Evolutionary conservation across 1,140 invertebrate species (phyloP).

Genomic region (Lerema accius): DNA sequence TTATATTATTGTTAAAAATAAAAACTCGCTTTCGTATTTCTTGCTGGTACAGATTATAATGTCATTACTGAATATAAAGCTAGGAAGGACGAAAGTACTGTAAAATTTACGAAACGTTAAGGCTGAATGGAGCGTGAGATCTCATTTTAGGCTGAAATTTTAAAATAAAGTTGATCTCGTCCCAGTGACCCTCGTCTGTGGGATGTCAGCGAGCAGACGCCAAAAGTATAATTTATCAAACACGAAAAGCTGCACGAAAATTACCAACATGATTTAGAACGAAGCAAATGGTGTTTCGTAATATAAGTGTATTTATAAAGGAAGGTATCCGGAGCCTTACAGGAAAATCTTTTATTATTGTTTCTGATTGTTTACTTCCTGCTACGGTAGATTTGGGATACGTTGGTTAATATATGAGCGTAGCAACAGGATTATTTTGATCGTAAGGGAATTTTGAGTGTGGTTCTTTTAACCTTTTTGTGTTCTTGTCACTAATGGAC

Average conservation of each 20-base stretch:
- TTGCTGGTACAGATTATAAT: too few species aligned
- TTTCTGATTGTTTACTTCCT: not conserved
- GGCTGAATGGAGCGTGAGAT: not conserved
- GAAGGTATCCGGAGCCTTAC: not conserved
- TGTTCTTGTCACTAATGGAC: too few species aligned
- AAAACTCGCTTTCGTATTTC: too few species aligned
- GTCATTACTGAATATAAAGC: too few species aligned
- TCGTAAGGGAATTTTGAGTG: too few species aligned
- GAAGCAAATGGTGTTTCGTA: not conserved
- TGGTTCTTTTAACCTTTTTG: too few species aligned
- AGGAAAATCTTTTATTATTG: not conserved
- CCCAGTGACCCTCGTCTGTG: slow-evolving; percentile 30
- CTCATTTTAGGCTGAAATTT: slow-evolving; percentile 31
- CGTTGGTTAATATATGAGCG: too few species aligned
- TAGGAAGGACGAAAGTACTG: too few species aligned
- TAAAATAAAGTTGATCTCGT: slow-evolving; percentile 36
- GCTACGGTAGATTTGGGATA: not conserved
- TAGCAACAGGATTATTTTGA: too few species aligned
- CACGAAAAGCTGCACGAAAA: slow-evolving; percentile 18
- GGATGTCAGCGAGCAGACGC: slow-evolving; percentile 23
- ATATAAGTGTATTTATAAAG: slow-evolving; percentile 1
- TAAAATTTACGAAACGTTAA: not conserved
- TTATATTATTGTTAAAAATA: too few species aligned
- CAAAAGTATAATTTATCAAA: slow-evolving; percentile 27
- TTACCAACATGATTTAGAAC: slow-evolving; percentile 6